Evolutionary conservation across 2,888 invertebrate species (phyloP).

Genomic region (Agapetus fuscipes): DNA sequence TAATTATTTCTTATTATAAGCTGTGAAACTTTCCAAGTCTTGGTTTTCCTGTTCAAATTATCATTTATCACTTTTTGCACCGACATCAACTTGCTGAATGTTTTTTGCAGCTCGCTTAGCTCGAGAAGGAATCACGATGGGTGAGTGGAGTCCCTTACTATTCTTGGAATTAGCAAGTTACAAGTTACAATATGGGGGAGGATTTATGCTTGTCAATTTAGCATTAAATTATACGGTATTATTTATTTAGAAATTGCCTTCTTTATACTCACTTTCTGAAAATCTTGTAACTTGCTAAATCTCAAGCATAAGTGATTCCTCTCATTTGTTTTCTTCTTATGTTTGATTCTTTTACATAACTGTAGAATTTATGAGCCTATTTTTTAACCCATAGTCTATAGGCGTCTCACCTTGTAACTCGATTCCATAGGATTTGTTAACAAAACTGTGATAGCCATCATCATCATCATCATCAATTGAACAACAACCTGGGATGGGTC

Average conservation of each 20-base stretch:
- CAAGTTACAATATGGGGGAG: slow-evolving; percentile 14
- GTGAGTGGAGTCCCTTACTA: slow-evolving; percentile 20
- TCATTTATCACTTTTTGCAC: too few relatives aligned
- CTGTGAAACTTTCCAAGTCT: too few relatives aligned
- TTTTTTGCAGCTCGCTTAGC: slow-evolving; percentile 21
- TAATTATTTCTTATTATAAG: too few relatives aligned
- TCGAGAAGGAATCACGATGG: slow-evolving; percentile 21
- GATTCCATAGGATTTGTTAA: too few relatives aligned
- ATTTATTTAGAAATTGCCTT: neutral
- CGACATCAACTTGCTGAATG: too few relatives aligned
- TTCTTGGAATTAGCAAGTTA: slow-evolving; percentile 18
- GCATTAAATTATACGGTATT: slow-evolving; percentile 3
- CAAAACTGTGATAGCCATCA: too few relatives aligned
- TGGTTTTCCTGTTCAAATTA: too few relatives aligned
- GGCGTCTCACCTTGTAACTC: too few relatives aligned
- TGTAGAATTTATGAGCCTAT: neutral
- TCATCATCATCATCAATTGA: too few relatives aligned
- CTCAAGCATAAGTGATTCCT: slow-evolving; percentile 22
- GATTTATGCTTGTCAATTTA: slow-evolving; percentile 21
- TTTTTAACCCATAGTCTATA: too few relatives aligned
- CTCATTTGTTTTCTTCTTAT: neutral
- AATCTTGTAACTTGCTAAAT: slow-evolving; percentile 21
- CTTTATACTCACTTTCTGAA: too few relatives aligned
- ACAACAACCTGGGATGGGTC: too few relatives aligned
- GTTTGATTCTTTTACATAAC: neutral